Conservation (phyloP, 2,113 vertebrate genomes). For the Poecile atricapillus region DNA sequence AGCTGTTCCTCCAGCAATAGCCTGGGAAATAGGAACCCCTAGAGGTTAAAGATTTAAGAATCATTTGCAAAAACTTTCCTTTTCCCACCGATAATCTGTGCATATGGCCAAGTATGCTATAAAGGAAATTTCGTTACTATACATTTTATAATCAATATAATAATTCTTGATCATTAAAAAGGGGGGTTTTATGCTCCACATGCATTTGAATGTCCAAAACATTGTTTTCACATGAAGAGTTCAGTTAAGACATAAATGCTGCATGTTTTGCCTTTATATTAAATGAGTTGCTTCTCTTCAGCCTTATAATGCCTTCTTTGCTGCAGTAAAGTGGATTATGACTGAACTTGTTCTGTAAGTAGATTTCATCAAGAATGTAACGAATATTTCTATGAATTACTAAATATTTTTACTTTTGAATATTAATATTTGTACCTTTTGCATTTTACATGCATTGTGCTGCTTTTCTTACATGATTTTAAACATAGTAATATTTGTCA, state of each 20-base stretch:
- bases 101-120: background rate
- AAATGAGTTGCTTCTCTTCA: constrained; percentile 73
- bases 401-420: background rate
- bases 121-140: constrained; percentile 40
- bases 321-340: constrained; percentile 92
- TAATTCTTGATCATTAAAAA: constrained; percentile 9
- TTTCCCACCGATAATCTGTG: constrained; percentile 40
- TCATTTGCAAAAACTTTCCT: constrained; percentile 34
- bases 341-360: constrained; percentile 97
- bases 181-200: background rate
- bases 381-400: background rate
- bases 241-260: constrained; percentile 41
- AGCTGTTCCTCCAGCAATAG: constrained; percentile 35
- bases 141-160: constrained; percentile 19
- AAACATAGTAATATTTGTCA: background rate
- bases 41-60: constrained; percentile 68
- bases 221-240: constrained; percentile 44
- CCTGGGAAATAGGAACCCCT: constrained; percentile 72
- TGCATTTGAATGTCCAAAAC: constrained; percentile 43
- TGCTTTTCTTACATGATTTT: background rate
- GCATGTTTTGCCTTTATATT: constrained; percentile 46
- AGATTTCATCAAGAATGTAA: constrained; percentile 31
- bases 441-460: background rate
- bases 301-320: constrained; percentile 93
- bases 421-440: background rate